Evolutionary conservation across 2,113 vertebrate genomes (phyloP).

Genomic region (Mobula hypostoma): DNA sequence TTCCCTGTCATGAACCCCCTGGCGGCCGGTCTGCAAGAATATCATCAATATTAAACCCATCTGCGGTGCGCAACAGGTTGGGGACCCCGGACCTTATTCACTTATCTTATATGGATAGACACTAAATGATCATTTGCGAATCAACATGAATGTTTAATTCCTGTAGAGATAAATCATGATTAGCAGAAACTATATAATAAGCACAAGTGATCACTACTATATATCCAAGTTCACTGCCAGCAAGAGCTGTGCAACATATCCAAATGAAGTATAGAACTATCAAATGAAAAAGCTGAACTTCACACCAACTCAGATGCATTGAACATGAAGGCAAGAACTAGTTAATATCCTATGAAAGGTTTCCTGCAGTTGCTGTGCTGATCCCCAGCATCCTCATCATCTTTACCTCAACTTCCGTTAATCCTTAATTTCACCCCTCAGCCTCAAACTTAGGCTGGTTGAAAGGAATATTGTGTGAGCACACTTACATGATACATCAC

Average conservation of each 20-base stretch:
- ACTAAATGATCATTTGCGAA: not conserved
- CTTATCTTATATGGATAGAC: not conserved
- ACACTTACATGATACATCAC: not conserved
- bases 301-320: not conserved
- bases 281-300: not conserved
- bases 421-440: not conserved
- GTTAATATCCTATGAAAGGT: not conserved
- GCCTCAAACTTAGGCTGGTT: not conserved
- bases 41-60: too few relatives aligned
- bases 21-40: too few relatives aligned
- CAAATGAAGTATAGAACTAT: not conserved
- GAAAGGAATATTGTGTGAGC: not conserved
- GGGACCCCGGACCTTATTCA: not conserved
- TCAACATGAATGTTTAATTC: not conserved
- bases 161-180: not conserved
- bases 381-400: not conserved
- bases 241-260: not conserved
- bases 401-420: not conserved
- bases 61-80: too few relatives aligned
- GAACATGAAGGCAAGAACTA: not conserved
- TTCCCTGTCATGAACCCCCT: too few relatives aligned
- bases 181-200: not conserved
- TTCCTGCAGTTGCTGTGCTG: not conserved
- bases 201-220: not conserved
- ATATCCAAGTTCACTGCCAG: not conserved